Percentiles rank a stretch among this genome's conserved stretches.
Conservation (phyloP, 2,888 invertebrate species). For the Tipula confusa region DNA sequence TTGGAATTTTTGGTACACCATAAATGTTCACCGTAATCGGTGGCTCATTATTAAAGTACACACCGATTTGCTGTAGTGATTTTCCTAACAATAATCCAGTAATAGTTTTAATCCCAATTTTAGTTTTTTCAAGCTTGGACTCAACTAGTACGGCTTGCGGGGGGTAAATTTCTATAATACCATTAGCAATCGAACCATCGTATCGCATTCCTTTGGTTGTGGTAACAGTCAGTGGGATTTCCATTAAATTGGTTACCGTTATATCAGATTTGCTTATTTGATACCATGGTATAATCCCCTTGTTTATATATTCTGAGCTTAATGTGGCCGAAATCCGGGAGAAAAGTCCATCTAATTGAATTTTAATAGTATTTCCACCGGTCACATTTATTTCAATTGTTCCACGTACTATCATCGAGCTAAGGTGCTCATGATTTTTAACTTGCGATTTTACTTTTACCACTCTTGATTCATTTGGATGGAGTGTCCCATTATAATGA, state of each 20-base stretch:
- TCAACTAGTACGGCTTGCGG: neutral
- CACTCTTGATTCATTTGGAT: neutral
- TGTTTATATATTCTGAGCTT: neutral
- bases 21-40: neutral
- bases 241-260: neutral
- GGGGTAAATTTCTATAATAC: neutral
- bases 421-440: neutral
- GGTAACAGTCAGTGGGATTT: neutral
- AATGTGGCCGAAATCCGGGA: neutral
- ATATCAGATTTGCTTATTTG: neutral
- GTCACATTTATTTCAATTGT: neutral
- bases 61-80: neutral
- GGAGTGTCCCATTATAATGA: neutral
- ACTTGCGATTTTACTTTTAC: neutral
- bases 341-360: neutral
- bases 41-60: neutral
- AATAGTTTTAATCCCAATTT: neutral
- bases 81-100: neutral
- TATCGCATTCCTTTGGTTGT: neutral
- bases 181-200: neutral
- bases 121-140: neutral
- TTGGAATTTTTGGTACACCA: neutral
- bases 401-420: neutral
- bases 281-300: neutral
- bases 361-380: neutral